Evolutionary conservation across 2,113 vertebrate species (phyloP).

Genomic region (Stictonetta naevosa): DNA sequence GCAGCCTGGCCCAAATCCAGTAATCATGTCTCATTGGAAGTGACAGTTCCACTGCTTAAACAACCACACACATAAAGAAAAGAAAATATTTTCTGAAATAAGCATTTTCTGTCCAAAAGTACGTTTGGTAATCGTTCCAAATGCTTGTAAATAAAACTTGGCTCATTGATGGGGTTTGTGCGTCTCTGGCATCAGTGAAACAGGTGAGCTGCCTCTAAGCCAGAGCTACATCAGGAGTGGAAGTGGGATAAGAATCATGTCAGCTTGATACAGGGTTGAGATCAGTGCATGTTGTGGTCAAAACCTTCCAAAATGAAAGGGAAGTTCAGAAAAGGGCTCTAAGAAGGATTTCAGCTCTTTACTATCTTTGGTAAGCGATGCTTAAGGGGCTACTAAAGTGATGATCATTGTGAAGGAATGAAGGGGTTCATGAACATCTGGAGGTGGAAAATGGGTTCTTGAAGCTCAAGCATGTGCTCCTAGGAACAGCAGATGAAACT

Average conservation of each 20-base stretch:
- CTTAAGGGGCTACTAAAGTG: not conserved
- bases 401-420: rapidly evolving
- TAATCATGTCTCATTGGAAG: not conserved
- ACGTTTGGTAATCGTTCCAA: not conserved
- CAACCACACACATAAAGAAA: not conserved
- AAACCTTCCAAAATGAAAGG: not conserved
- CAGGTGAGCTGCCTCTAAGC: not conserved
- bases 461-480: not conserved
- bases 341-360: not conserved
- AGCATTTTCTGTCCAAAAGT: not conserved
- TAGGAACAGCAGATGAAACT: not conserved
- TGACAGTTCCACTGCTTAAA: not conserved
- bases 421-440: not conserved
- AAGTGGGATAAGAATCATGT: not conserved
- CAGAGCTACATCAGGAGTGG: not conserved
- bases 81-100: not conserved
- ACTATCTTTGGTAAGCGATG: not conserved
- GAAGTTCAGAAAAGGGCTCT: not conserved
- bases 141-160: not conserved
- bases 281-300: rapidly evolving
- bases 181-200: not conserved
- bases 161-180: not conserved
- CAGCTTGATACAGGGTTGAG: not conserved
- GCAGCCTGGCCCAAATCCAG: not conserved
- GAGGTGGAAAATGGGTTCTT: not conserved